Base-by-base conservation (phyloP, 2,797 vertebrate species). In the Synaphobranchus kaupii region DNA sequence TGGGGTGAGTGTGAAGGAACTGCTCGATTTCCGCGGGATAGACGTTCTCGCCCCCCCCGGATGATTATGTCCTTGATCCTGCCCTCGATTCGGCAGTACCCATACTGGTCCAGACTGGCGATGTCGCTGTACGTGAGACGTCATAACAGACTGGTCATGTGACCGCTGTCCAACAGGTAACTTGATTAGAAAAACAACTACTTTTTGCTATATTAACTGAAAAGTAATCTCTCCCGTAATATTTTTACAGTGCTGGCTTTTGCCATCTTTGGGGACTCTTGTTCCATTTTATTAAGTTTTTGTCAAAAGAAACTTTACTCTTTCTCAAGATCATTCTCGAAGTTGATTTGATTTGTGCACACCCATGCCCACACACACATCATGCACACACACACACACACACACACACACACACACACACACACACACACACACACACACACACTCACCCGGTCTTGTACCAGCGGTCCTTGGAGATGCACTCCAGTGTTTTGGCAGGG, bases 61-160 rank as follows among this genome's bases (percentile, higher is more conserved):
- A 99, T 99, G 92, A 99, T 96, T 97, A 99, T 93, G 91, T 99
- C 98, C 90, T 97, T 99, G 1, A 97, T 98, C 22, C 99, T 95
- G 52, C 99, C 99, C 20, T 97, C 93, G 1, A 99, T 98, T 73
- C 10, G 96, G 88, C 96, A 97, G 95, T 98, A 99, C 90, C 98
- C 95, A 0, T 92, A 94, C 0, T 89, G 86, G 0, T 99, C 96
- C 92, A 99, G 84, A 56, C 56, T 91, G 15, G 95, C 98, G 0
- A 98, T 94, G 92, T 99, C 98, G 87, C 99, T 99, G 94, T 34
- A 91, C 88, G 58, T 60, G 58, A 60, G 58, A 22, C 3, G 58
- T 17, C 15, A 20, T 60, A 60, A 60, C 17, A 60, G 58, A 17
- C 58, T 22, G 12, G 1, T 22, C 58, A 60, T 17, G 58, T 3